Evolutionary conservation across 1,140 invertebrate genomes (phyloP).

Genomic region (Lineus longissimus): DNA sequence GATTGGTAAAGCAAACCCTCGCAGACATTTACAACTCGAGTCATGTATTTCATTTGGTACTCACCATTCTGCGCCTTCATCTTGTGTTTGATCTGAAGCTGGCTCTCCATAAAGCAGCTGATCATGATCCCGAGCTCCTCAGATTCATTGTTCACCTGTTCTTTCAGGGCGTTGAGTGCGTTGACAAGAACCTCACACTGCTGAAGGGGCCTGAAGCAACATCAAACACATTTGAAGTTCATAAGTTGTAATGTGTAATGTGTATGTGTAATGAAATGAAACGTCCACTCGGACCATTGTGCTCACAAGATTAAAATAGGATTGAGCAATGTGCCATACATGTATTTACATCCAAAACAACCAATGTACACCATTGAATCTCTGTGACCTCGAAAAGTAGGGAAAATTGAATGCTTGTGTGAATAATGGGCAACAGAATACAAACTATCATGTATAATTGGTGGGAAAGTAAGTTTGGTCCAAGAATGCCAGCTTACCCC

Average conservation of each 20-base stretch:
- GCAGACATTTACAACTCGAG: too few relatives aligned
- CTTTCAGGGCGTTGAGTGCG: constrained; percentile 85
- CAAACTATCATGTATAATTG: too few relatives aligned
- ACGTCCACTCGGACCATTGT: too few relatives aligned
- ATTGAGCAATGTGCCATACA: too few relatives aligned
- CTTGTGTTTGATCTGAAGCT: constrained; percentile 57
- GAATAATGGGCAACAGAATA: too few relatives aligned
- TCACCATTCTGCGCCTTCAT: constrained; percentile 8
- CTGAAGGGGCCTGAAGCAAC: constrained; percentile 19
- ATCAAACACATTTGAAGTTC: constrained; percentile 6
- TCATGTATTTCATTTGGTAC: not conserved
- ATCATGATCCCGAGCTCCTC: constrained; percentile 91
- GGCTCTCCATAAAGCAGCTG: constrained; percentile 80
- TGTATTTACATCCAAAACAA: too few relatives aligned
- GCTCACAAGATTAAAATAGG: too few relatives aligned
- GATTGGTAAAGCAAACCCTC: too few relatives aligned
- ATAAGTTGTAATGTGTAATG: not conserved
- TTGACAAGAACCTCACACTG: constrained; percentile 28
- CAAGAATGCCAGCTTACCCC: constrained; percentile 21
- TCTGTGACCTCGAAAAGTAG: too few relatives aligned
- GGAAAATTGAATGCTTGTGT: too few relatives aligned
- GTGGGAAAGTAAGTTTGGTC: too few relatives aligned
- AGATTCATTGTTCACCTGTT: constrained; percentile 75
- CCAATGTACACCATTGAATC: too few relatives aligned
- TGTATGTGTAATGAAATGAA: not conserved